phyloP scores from a whole-genome alignment of 2,888 invertebrate genomes.

The Callimorpha dominula region DNA sequence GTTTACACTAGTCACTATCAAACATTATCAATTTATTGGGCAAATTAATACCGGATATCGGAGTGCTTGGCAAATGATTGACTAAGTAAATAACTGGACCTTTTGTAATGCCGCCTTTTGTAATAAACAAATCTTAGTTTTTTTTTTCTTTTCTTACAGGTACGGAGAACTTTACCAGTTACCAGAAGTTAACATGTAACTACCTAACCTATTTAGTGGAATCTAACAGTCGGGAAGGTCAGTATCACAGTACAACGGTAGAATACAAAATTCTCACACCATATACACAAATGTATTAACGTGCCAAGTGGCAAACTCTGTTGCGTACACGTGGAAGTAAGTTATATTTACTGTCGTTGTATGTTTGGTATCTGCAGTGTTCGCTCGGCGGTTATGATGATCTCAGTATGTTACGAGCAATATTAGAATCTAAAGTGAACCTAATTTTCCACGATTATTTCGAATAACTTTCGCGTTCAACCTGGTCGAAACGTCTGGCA shows the following conservation, averaged over 20 bases:
- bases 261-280: background rate
- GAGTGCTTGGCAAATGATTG: no score
- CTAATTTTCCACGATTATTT: no score
- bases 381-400: background rate
- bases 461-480: no score
- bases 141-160: conserved; percentile 14
- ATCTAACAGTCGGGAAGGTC: background rate
- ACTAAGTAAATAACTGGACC: no score
- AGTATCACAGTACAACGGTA: background rate
- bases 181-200: background rate
- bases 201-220: background rate
- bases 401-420: no score
- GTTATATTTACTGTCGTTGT: background rate
- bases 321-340: background rate
- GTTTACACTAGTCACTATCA: no score
- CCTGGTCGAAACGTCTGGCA: no score
- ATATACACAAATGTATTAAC: background rate
- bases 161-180: background rate
- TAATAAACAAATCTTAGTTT: background rate
- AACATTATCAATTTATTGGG: no score
- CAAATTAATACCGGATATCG: no score
- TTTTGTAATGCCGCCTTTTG: background rate
- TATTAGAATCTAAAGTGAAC: no score
- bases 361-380: background rate
- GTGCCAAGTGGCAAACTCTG: background rate